These are phyloP conservation scores for pig (Sus scrofa) DNA, from an alignment of 2,113 vertebrate species.

Conservation along the genomic window T2T-Sscrofa CM000818.6:100962501-100963000, in stretches of 20 bases:
- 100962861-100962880: background rate
- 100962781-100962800: background rate
- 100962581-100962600: no score
- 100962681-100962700: no score
- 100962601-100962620: no score
- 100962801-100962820: no score
- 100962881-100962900: conserved; percentile 65
- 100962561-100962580: no score
- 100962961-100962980: conserved; percentile 60
- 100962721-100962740: conserved; percentile 64
- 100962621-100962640: no score
- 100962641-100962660: no score
- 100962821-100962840: no score
- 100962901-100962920: conserved; percentile 71
- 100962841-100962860: no score
- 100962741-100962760: conserved; percentile 74
- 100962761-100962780: conserved; percentile 66
- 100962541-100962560: no score
- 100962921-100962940: conserved; percentile 51
- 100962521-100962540: no score
- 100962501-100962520: conserved; percentile 61
- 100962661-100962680: no score
- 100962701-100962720: conserved; percentile 43
- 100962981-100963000: conserved; percentile 32
- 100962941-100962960: conserved; percentile 73